Conservation (phyloP, 2,113 vertebrate species). For the Etheostoma spectabile region DNA sequence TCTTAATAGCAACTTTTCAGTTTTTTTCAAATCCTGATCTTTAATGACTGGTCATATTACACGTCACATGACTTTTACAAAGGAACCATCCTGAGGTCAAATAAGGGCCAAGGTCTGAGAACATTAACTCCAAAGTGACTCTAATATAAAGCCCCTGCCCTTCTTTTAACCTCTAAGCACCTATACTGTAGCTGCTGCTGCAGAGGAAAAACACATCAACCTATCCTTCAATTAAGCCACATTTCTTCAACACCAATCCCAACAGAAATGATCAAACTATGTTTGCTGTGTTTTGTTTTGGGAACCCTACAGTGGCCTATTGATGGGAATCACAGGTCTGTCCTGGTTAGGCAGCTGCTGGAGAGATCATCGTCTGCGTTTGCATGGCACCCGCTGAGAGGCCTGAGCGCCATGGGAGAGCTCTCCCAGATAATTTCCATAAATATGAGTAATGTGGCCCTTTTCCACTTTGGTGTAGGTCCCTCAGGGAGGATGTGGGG, state of each 20-base stretch:
- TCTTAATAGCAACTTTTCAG: not conserved
- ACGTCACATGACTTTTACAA: not conserved
- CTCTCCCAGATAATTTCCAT: conserved; percentile 81
- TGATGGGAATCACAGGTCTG: conserved; percentile 79
- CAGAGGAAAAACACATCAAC: conserved; percentile 42
- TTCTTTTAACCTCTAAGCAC: not conserved
- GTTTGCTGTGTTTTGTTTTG: conserved; percentile 65
- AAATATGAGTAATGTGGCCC: conserved; percentile 81
- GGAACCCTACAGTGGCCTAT: conserved; percentile 67
- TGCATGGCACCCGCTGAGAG: conserved; percentile 77
- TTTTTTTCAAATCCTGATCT: conserved; percentile 3
- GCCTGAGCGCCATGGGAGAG: conserved; percentile 52
- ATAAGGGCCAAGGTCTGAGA: not conserved
- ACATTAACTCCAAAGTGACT: not conserved
- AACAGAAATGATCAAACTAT: conserved; percentile 35
- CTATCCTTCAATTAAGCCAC: conserved; percentile 46
- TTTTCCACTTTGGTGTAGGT: conserved; percentile 78
- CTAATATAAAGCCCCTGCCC: not conserved
- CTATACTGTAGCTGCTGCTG: not conserved
- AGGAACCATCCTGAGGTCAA: not conserved
- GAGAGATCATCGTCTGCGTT: conserved; percentile 74
- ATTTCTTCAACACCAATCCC: conserved; percentile 49
- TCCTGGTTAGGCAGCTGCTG: conserved; percentile 73
- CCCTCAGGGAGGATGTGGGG: conserved; percentile 63
- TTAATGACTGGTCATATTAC: not conserved